Base-by-base conservation (phyloP, 2,797 vertebrate genomes). In the Paratrypauchen microcephalus region DNA sequence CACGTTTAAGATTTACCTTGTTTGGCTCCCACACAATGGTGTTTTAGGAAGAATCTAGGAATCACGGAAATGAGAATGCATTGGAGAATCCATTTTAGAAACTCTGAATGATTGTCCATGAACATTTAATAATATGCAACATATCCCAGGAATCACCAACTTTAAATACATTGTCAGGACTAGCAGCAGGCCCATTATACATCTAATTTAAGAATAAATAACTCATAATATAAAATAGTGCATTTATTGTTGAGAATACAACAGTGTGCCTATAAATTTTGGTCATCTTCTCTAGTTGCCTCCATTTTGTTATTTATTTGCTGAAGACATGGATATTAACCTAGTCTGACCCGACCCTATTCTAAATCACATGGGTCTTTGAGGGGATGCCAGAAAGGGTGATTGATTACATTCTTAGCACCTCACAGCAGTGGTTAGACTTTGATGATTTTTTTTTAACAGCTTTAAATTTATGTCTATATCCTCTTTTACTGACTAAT, bases 341-440 rank as follows among this genome's bases (percentile, higher is more conserved):
- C 73, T 39, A 30, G 58, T 66, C 12, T 24, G 50, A 73, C 52
- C 30, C 69, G 50, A 73, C 52, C 30, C 69, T 63, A 68, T 61
- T 41, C 69, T 62, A 9, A 58, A 39, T 72, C 66, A 68, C 2
- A 56, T 24, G 41, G 7, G 30, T 62, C 39, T 56, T 56, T 30
- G n/a, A 64, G 24, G 45, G 66, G 52, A 66, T 6, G 45, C 57
- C 65, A 77, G 69, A 57, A 50, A 62, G n/a, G 62, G 41, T 50
- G 65, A 80, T 81, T 55, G n/a, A 16, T 72, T 65, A 74, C 56
- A 57, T 64, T 54, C 68, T 47, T 26, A 23, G 21, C 66, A 62
- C 57, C 66, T 70, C 60, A 13, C 59, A 64, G 73, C 66, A 52
- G 74, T 26, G 60, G 70, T 48, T 15, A 2, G 18, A 54, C 55